Evolutionary conservation across 2,797 vertebrate genomes (phyloP).

Genomic region (Margarornis squamiger): DNA sequence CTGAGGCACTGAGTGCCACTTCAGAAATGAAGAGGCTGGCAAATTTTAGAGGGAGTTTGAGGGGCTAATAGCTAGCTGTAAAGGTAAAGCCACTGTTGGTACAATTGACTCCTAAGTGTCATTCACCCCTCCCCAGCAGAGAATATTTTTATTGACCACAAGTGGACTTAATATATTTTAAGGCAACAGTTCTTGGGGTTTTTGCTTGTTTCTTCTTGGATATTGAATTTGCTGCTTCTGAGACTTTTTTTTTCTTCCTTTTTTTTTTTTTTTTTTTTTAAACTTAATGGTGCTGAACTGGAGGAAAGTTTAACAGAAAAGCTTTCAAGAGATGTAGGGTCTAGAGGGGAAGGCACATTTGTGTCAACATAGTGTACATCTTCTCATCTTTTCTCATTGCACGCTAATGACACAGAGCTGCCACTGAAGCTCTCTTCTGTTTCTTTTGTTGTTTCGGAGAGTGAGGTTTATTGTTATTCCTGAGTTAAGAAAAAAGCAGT

Average conservation of each 20-base stretch:
- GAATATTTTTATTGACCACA: constrained; percentile 82
- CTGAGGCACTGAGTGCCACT: constrained; percentile 94
- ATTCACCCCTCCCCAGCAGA: constrained; percentile 58
- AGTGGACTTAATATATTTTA: constrained; percentile 85
- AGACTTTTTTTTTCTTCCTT: constrained; percentile 75
- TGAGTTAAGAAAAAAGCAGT: constrained; percentile 87
- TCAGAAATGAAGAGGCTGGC: constrained; percentile 92
- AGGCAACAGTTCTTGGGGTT: constrained; percentile 77
- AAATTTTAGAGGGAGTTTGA: constrained; percentile 88
- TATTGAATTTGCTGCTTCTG: constrained; percentile 83
- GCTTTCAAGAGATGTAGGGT: constrained; percentile 84
- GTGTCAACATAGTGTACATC: constrained; percentile 85
- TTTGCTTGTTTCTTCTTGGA: constrained; percentile 78
- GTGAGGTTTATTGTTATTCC: constrained; percentile 85
- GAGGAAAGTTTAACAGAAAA: constrained; percentile 87
- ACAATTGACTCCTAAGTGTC: constrained; percentile 77
- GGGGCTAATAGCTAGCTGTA: constrained; percentile 83
- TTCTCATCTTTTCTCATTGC: constrained; percentile 89
- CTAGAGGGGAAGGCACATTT: constrained; percentile 85
- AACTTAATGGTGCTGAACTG: constrained; percentile 83
- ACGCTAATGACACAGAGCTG: constrained; percentile 84
- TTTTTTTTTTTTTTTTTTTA: constrained; percentile 75
- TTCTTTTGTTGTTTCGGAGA: constrained; percentile 82
- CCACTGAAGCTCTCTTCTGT: constrained; percentile 81
- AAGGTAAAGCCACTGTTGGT: constrained; percentile 82